Percentiles rank a stretch among this genome's conserved stretches.
Conservation (phyloP, 1,140 invertebrate genomes). For the Platyura marginata region DNA sequence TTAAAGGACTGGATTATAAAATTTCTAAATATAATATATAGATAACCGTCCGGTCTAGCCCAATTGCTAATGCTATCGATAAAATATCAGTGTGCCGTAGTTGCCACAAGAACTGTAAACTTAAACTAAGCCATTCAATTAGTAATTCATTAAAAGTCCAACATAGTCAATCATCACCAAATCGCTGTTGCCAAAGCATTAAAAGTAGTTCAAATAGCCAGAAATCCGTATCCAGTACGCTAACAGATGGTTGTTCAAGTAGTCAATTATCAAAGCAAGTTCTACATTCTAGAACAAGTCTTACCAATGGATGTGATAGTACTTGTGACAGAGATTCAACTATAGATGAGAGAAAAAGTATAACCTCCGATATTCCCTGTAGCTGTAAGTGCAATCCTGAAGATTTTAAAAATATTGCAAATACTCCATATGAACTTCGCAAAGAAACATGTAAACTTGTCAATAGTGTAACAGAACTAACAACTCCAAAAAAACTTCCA, state of each 20-base stretch:
- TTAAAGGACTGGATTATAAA: no score
- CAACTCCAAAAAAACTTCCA: not conserved
- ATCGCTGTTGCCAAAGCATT: conserved; percentile 17
- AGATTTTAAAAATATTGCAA: conserved; percentile 15
- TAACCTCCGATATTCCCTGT: conserved; percentile 9
- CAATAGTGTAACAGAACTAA: conserved; percentile 11
- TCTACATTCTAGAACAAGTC: conserved; percentile 4
- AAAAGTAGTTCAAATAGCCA: not conserved
- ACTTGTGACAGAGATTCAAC: conserved; percentile 1
- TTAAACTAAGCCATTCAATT: conserved; percentile 7
- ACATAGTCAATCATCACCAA: conserved; percentile 23
- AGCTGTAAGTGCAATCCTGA: conserved; percentile 19
- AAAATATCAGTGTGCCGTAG: conserved; percentile 45
- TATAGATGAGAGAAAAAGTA: no score
- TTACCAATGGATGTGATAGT: not conserved
- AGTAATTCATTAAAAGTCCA: conserved; percentile 23
- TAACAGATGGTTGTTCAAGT: not conserved
- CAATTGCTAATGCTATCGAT: conserved; percentile 33
- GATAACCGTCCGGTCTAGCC: conserved; percentile 49
- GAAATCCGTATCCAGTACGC: not conserved
- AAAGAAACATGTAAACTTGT: conserved; percentile 21
- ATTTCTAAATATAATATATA: no score
- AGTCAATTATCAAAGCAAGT: not conserved
- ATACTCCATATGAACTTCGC: conserved; percentile 17
- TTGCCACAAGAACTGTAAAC: conserved; percentile 48